Evolutionary conservation across 2,113 vertebrate species (phyloP).

Genomic region (Phyllostomus hastatus): DNA sequence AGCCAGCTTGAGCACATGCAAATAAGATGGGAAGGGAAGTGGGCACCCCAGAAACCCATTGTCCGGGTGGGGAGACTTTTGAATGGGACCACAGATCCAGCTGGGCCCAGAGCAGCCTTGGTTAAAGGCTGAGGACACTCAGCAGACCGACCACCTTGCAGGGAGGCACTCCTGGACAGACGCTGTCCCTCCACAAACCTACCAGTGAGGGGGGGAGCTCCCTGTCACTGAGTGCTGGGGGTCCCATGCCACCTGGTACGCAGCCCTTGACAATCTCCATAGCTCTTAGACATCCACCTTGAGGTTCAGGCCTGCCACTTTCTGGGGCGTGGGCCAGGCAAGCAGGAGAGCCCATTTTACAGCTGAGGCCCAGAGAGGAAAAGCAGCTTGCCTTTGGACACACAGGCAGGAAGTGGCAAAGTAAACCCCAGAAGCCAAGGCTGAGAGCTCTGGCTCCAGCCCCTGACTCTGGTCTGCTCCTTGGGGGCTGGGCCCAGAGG

Average conservation of each 20-base stretch:
- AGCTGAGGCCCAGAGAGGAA: background rate
- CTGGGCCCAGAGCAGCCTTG: background rate
- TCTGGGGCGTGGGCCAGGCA: background rate
- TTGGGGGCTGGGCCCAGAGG: background rate
- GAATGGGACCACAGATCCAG: background rate
- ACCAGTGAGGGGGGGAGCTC: background rate
- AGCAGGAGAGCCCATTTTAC: background rate
- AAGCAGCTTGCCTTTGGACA: background rate
- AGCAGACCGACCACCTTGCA: too few species aligned
- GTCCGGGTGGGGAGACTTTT: background rate
- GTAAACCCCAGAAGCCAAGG: background rate
- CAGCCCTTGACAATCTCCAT: too few species aligned
- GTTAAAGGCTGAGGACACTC: background rate
- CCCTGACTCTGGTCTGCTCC: background rate
- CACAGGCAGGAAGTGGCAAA: background rate
- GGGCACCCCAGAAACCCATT: background rate
- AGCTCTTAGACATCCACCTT: background rate
- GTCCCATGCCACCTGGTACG: background rate
- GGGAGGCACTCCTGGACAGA: background rate
- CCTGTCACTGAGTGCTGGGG: background rate
- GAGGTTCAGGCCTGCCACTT: background rate
- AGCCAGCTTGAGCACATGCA: slow-evolving; percentile 57
- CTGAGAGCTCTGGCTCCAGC: background rate
- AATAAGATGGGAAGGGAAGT: slow-evolving; percentile 22
- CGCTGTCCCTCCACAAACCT: background rate